A percentile compares a stretch with the other conserved stretches of the same genome.
Evolutionary conservation across 2,888 invertebrate species (phyloP).

Genomic region (Dryomyza anilis): DNA sequence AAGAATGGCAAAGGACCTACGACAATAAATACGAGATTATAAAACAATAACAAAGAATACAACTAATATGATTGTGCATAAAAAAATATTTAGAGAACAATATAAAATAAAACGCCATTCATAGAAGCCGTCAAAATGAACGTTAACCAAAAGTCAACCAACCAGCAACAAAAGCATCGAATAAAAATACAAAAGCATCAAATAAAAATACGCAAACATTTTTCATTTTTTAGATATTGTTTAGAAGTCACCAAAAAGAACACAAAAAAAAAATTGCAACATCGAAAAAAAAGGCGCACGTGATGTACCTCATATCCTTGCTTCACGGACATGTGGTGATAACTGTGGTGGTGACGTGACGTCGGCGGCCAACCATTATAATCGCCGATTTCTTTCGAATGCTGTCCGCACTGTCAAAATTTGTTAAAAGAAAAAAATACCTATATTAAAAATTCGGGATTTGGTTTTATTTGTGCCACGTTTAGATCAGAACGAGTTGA

Average conservation of each 20-base stretch:
- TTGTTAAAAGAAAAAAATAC: constrained; percentile 22
- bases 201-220: neutral
- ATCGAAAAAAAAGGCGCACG: constrained; percentile 24
- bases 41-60: neutral
- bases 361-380: constrained; percentile 61
- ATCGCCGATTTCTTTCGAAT: constrained; percentile 60
- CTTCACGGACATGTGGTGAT: constrained; percentile 61
- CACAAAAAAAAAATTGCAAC: constrained; percentile 33
- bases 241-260: constrained; percentile 14
- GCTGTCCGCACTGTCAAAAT: constrained; percentile 51
- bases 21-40: neutral
- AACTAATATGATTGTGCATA: neutral
- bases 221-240: constrained; percentile 2
- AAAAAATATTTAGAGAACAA: neutral
- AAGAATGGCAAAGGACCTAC: neutral
- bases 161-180: neutral
- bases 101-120: neutral
- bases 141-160: neutral
- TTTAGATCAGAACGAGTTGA: too few species aligned
- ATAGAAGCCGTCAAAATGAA: neutral
- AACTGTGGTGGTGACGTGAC: too few species aligned
- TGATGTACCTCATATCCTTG: constrained; percentile 60
- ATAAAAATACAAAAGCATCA: neutral
- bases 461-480: too few species aligned
- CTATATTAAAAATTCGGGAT: too few species aligned